These are phyloP conservation scores for Kryptopterus vitreolus DNA, from an alignment of 2,797 vertebrate species.

Conservation along the genomic window DNA sequence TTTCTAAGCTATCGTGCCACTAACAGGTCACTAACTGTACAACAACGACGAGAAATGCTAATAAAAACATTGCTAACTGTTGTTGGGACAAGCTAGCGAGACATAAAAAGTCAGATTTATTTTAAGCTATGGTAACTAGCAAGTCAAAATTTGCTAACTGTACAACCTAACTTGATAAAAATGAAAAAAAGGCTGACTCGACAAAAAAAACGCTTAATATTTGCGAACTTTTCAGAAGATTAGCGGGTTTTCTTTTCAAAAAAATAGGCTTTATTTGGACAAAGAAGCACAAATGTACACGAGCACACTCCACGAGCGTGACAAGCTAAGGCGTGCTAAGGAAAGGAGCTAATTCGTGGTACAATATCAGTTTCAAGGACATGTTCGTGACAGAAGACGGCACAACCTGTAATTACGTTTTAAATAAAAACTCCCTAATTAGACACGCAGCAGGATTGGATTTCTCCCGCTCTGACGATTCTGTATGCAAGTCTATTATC, in stretches of 20 bases:
- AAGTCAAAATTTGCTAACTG: not conserved
- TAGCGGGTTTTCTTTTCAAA: not conserved
- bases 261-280: no score
- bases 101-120: not conserved
- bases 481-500: not conserved
- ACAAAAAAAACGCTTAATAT: not conserved
- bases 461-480: not conserved
- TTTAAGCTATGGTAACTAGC: no score
- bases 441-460: not conserved
- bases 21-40: not conserved
- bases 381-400: not conserved
- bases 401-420: not conserved
- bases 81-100: not conserved
- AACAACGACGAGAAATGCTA: not conserved
- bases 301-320: no score
- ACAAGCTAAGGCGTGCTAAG: no score
- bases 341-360: no score
- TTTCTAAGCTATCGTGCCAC: no score
- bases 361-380: not conserved
- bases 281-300: no score
- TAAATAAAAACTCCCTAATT: not conserved
- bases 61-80: not conserved
- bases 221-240: not conserved
- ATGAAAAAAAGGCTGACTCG: not conserved
- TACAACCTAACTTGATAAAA: not conserved